These are phyloP conservation scores for Pantherophis guttatus DNA, from an alignment of 2,113 vertebrate species.

Conservation along the genomic window DNA sequence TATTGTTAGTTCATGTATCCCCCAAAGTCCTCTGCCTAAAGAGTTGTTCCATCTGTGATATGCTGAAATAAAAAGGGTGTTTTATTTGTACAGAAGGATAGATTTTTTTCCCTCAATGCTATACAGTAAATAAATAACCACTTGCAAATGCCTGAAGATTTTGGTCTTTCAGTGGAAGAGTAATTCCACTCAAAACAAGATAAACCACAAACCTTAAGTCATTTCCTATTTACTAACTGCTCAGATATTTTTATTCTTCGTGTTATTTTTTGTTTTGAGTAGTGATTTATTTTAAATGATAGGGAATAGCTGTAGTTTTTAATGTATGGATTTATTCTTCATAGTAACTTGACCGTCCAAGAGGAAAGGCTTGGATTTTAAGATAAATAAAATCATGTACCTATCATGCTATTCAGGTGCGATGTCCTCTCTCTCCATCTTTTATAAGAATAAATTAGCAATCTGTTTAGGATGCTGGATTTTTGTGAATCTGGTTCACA, in stretches of 20 bases:
- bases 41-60: too few relatives aligned
- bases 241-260: not conserved
- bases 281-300: not conserved
- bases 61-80: too few relatives aligned
- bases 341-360: not conserved
- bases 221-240: not conserved
- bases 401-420: not conserved
- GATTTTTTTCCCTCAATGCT: too few relatives aligned
- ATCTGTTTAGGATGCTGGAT: not conserved
- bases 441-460: too few relatives aligned
- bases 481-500: too few relatives aligned
- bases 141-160: not conserved
- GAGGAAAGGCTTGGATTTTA: not conserved
- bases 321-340: not conserved
- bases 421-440: not conserved
- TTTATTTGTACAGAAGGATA: too few relatives aligned
- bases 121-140: not conserved
- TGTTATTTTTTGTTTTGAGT: not conserved
- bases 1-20: not conserved
- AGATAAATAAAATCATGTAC: not conserved
- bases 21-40: too few relatives aligned
- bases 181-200: not conserved
- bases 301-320: not conserved
- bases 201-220: not conserved
- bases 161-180: not conserved